Evolutionary conservation across 2,113 vertebrate genomes (phyloP).

Genomic region (Phylloscopus trochilus): DNA sequence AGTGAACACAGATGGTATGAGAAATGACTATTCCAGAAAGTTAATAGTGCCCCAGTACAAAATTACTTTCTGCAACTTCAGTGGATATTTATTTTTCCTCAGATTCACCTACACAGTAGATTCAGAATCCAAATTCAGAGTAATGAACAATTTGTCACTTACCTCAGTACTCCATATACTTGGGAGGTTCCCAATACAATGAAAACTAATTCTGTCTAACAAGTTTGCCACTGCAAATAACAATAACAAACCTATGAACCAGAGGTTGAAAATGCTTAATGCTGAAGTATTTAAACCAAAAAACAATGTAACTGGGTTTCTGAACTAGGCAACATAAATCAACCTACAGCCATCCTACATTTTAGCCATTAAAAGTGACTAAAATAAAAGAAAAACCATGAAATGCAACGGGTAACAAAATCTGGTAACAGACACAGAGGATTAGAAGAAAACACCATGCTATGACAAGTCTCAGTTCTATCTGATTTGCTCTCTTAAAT

Average conservation of each 20-base stretch:
- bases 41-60: neutral
- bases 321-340: neutral
- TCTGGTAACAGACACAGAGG: accelerated
- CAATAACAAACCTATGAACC: neutral
- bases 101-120: neutral
- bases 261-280: neutral
- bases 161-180: neutral
- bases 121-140: neutral
- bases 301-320: neutral
- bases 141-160: neutral
- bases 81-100: neutral
- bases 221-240: neutral
- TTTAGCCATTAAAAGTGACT: neutral
- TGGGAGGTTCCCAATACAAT: neutral
- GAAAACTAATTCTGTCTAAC: neutral
- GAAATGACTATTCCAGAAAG: conserved; percentile 9
- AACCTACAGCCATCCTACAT: neutral
- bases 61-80: neutral
- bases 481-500: neutral
- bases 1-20: conserved; percentile 31
- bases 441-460: neutral
- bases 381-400: neutral
- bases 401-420: neutral
- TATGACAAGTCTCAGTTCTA: neutral
- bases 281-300: neutral